Conservation (phyloP, 2,113 vertebrate species). For the Hippocampus barbouri region DNA sequence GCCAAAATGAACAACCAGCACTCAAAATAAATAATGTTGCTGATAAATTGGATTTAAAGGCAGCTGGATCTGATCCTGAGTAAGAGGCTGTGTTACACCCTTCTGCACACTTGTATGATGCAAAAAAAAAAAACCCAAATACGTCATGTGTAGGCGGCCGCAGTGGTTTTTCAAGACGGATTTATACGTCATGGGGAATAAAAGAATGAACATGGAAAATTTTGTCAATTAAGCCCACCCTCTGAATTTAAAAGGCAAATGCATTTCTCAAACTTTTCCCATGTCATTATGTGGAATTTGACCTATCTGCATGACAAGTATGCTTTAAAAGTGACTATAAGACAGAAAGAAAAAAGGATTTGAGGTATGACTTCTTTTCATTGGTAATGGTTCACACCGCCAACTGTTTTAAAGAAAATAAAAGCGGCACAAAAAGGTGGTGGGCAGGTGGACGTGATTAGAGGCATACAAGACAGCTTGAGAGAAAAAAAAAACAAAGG, state of each 20-base stretch:
- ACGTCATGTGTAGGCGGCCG: too few species aligned
- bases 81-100: too few species aligned
- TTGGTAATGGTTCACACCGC: not conserved
- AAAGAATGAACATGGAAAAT: not conserved
- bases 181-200: too few species aligned
- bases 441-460: not conserved
- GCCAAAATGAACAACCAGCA: too few species aligned
- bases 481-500: not conserved
- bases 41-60: too few species aligned
- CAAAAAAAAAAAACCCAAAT: too few species aligned
- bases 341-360: not conserved
- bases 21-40: too few species aligned
- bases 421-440: not conserved
- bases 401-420: not conserved
- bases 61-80: too few species aligned
- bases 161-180: too few species aligned
- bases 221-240: not conserved
- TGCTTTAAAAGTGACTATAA: not conserved
- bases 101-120: too few species aligned
- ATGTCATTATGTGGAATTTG: not conserved
- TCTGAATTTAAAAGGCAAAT: not conserved
- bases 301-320: not conserved
- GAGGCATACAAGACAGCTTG: slow-evolving; percentile 5
- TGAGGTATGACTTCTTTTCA: not conserved
- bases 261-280: not conserved